Evolutionary conservation across 1,140 invertebrate species (phyloP), one percentile per base, ranked within the genome.

Genomic region (Stratiolaelaps scimitus): DNA sequence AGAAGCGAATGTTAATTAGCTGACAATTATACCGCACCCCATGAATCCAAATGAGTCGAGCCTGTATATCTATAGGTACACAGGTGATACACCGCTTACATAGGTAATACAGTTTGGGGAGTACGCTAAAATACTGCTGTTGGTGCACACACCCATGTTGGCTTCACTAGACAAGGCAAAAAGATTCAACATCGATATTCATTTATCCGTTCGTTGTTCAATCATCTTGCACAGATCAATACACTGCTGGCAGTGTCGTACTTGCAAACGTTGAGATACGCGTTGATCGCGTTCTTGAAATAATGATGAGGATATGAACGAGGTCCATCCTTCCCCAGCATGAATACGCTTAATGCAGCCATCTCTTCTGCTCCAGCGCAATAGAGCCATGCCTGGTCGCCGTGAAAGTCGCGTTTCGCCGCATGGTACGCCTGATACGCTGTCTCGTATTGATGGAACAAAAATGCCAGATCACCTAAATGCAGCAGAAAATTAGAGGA

Each of bases 311-410:
- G 80, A 70, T 79, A 80, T 46, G 76, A 73, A 64, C 76, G 69
- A 68, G 75, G 73, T 70, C 71, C 70, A 29, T 67, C 69, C 47
- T 87, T 85, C 47, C 85, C 85, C 68, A 85, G 83, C n/a, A 69
- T 67, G 66, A 69, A 70, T n/a, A 68, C 71, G 20, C 66, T 60
- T 19, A 70, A 45, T 10, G 67, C 67, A 23, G 53, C 30, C 20
- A 64, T 71, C 47, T 73, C 78, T 46, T 93, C 76, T 20, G 92
- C 91, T 15, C 92, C 92, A 10, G 93, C 92, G 77, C 89, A 95
- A 75, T 94, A 91, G 15, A 96, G 77, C 93, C 92, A 98, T 0
- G 94, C 94, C 72, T 92, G 87, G 76, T 98, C 94, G 19, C 85
- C 86, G 71, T 87, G 87, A 76, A 98, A 98, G 73, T 98, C 95